These are phyloP conservation scores for Myotis planiceps DNA, from an alignment of 2,797 vertebrate species.

Conservation along the genomic window DNA sequence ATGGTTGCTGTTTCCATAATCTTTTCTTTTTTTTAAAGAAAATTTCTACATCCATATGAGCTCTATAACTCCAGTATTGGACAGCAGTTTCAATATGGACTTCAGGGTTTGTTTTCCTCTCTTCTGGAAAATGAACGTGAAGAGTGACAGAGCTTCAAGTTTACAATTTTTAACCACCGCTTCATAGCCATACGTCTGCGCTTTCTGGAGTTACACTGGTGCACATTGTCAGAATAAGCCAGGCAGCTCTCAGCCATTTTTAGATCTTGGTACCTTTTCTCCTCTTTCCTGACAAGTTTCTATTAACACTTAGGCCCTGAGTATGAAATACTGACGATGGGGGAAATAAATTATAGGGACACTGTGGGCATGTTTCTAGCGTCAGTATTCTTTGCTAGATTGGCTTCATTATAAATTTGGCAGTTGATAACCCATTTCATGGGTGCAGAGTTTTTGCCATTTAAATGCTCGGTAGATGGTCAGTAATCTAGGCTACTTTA, in stretches of 20 bases:
- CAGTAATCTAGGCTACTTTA: not conserved
- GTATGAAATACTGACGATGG: not conserved
- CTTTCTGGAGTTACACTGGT: not conserved
- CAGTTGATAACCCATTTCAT: conserved; percentile 12
- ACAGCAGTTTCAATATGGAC: not conserved
- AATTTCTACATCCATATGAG: not conserved
- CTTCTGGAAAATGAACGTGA: not conserved
- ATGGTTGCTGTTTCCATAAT: not conserved
- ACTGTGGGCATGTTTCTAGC: conserved; percentile 6
- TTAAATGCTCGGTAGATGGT: not conserved
- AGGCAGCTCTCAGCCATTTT: not conserved
- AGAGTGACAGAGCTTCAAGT: not conserved
- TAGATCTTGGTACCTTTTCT: not conserved
- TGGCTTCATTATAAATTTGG: not conserved
- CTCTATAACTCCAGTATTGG: not conserved
- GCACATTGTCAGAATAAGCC: not conserved
- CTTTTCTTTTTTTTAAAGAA: conserved; percentile 38
- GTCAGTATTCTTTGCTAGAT: not conserved
- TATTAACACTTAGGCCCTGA: not conserved
- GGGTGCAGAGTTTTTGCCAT: not conserved
- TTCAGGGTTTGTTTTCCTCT: not conserved
- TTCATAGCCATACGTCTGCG: not conserved
- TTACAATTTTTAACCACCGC: not conserved
- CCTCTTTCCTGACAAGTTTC: not conserved
- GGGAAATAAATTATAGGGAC: not conserved